Base-by-base conservation (phyloP, 2,888 invertebrate species). In the Caenorhabditis sp. region DNA sequence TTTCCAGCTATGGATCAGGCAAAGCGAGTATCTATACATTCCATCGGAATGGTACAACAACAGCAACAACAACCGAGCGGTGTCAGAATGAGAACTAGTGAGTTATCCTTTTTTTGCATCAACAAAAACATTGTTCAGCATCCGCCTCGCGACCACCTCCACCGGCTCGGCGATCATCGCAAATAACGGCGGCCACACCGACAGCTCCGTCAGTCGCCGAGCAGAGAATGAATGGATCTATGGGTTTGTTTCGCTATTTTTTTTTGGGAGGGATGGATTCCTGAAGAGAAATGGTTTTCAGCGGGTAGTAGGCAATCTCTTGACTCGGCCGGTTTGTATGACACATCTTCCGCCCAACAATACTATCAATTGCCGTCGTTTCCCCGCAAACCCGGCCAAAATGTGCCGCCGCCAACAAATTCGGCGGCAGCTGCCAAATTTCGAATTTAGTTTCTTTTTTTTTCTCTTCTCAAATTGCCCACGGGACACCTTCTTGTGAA, bases 131-230 rank as follows among this genome's bases (percentile, higher is more conserved):
- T n/a, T n/a, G n/a, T 66, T 50, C 72, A 72, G 69, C 74, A 1
- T 74, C 74, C n/a, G 62, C 69, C 17, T 75, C 87, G 89, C 91
- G 84, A 88, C 91, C 91, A 86, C 81, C 88, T 79, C 86, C 89
- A 83, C 80, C 89, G 82, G 51, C 88, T 83, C 69, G 89, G 82
- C 66, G 89, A 79, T 83, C 84, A 49, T 88, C 88, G 36, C 78
- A 85, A 14, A 89, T 89, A 58, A 84, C 83, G 12, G 82, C 86
- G 0, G 87, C 87, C 58, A 86, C 86, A 5, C 82, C 85, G 19
- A 81, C 78, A 12, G 86, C 87, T 14, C 87, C 87, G 3, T 82
- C 85, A 5, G 80, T 87, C 0, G 84, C 79, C 36, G 82, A 83
- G n/a, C 74, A 80, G 53, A 70, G 80, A 53, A 65, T 75, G 64